Base-by-base conservation (phyloP, 2,888 invertebrate genomes). In the Microplitis manilae region DNA sequence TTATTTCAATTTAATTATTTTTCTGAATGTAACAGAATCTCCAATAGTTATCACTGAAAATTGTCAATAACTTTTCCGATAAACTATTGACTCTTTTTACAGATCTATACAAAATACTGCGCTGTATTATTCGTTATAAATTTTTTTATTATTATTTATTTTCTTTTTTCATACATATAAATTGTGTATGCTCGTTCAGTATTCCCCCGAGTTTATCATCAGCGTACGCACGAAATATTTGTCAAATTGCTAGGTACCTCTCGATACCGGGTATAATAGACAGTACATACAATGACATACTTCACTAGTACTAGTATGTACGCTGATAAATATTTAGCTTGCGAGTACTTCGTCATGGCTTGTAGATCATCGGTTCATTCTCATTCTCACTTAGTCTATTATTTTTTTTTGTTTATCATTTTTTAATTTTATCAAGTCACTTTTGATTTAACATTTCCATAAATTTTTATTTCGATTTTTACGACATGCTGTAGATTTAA, bases 321-420 rank as follows among this genome's bases (percentile, higher is more conserved):
- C 40, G 40, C 13, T 17, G n/a, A 69, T 69, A 69, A 69, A 69
- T 50, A 69, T 69, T 69, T 69, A 50, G 39, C 9, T 15, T 30
- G 13, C 69, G 69, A 59, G 69, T 59, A 50, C 17, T 50, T 69
- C 20, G 50, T 69, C 59, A 17, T 17, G 69, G 69, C 69, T 69
- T 69, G 69, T 69, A 50, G 50, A 50, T 15, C 59, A 40, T 68
- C 39, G 40, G 38, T 17, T n/a, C 68, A 30, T 30, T 30, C 30
- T 30, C 30, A 30, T 30, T 30, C 30, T 30, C 30, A 30, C 4
- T 30, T 13, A 50, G 13, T 50, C 8, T 50, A 13, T 50, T 13
- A 68, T 68, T 15, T 15, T 6, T 7, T 7, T 39, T n/a, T 68
- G 40, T 30, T 30, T 30, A 30, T 30, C 2, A 30, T 30, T 13